These are phyloP conservation scores for Sinocyclocheilus anophthalmus DNA, from an alignment of 2,113 vertebrate genomes.

Conservation along the genomic window DNA sequence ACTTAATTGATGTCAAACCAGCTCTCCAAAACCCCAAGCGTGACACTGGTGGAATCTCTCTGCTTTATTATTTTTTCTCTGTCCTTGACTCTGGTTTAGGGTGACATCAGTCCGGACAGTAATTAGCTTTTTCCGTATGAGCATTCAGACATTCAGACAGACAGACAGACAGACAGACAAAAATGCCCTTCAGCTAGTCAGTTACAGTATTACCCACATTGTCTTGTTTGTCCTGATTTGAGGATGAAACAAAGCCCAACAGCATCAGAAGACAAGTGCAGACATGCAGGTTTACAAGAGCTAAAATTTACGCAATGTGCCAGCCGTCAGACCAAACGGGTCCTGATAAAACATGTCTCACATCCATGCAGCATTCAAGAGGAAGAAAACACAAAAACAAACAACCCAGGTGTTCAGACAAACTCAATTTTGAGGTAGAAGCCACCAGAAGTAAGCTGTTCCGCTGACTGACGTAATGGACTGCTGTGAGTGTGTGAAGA, in stretches of 20 bases:
- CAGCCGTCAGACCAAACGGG: background rate
- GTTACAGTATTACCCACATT: slow-evolving; percentile 18
- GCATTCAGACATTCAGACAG: background rate
- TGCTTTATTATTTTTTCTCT: background rate
- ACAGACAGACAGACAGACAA: background rate
- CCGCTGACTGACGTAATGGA: background rate
- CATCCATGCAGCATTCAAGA: slow-evolving; percentile 1
- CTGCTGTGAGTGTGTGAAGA: background rate
- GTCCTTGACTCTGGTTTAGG: background rate
- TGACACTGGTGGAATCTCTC: slow-evolving; percentile 38
- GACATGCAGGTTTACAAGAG: background rate
- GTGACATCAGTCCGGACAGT: background rate
- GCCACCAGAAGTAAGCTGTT: background rate
- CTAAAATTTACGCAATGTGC: slow-evolving; percentile 27
- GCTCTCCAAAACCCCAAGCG: background rate
- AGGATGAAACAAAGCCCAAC: background rate
- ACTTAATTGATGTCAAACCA: slow-evolving; percentile 31
- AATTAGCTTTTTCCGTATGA: slow-evolving; percentile 1
- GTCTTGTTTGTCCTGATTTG: slow-evolving; percentile 16
- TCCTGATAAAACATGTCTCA: slow-evolving; percentile 36
- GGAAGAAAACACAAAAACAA: background rate
- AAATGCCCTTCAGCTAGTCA: slow-evolving; percentile 2
- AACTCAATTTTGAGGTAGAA: background rate
- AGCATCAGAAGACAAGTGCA: background rate
- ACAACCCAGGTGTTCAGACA: background rate